phyloP scores from a whole-genome alignment of 1,140 invertebrate species.

The Euglossa dilemma region DNA sequence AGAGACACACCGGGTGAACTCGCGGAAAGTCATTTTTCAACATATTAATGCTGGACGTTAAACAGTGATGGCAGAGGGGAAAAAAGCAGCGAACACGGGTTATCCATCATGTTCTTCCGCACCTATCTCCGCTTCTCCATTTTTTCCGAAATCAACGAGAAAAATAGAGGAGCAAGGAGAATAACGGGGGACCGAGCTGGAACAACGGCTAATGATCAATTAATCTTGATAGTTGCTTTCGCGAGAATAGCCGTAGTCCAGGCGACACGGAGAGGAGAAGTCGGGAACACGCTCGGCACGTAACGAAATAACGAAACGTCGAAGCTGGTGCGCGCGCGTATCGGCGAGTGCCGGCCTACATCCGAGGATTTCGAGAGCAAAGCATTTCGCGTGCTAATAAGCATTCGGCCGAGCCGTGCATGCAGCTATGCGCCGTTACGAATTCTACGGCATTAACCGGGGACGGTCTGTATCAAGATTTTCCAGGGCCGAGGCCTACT shows the following conservation, averaged over 20 bases:
- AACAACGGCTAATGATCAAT: background rate
- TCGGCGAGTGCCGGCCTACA: background rate
- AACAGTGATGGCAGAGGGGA: background rate
- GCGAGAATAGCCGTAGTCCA: no score
- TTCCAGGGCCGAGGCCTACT: slow-evolving; percentile 44
- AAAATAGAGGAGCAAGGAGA: background rate
- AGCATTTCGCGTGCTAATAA: slow-evolving; percentile 51
- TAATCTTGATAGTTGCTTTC: background rate
- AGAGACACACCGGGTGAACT: background rate
- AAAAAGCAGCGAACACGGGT: background rate
- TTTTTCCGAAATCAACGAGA: background rate
- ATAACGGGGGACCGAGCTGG: background rate
- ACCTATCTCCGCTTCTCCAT: background rate
- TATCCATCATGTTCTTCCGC: slow-evolving; percentile 5
- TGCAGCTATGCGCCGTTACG: slow-evolving; percentile 29
- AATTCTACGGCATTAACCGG: slow-evolving; percentile 55
- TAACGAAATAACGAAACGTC: slow-evolving; percentile 29
- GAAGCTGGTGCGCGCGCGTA: no score
- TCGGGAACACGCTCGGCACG: background rate
- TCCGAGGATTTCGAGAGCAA: slow-evolving; percentile 21
- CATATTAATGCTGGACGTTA: slow-evolving; percentile 6
- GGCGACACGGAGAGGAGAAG: background rate
- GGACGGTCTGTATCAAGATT: slow-evolving; percentile 64
- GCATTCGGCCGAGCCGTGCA: slow-evolving; percentile 28
- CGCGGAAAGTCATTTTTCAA: slow-evolving; percentile 3